phyloP scores from a whole-genome alignment of 2,113 vertebrate genomes.

The Dipodomys stephensi region DNA sequence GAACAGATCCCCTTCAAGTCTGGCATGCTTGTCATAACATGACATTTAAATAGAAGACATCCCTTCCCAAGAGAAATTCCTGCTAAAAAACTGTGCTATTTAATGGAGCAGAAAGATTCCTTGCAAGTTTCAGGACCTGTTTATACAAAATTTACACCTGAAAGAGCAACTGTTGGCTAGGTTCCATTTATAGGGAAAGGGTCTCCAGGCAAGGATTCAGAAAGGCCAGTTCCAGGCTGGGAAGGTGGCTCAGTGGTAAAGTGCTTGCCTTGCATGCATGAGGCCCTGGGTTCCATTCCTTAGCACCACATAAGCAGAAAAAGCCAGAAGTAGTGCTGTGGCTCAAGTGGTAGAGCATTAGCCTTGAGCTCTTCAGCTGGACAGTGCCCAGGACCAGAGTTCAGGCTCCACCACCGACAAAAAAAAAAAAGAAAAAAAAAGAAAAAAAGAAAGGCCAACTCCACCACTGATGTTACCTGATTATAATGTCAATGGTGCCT shows the following conservation, averaged over 20 bases:
- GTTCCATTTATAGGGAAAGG: constrained; percentile 74
- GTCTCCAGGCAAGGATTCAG: constrained; percentile 43
- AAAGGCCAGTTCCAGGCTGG: neutral
- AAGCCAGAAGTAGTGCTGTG: too few relatives aligned
- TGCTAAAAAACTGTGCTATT: constrained; percentile 84
- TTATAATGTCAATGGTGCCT: constrained; percentile 8
- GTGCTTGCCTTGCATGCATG: too few relatives aligned
- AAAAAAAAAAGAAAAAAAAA: too few relatives aligned
- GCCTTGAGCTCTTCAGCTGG: too few relatives aligned
- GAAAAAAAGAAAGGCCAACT: neutral
- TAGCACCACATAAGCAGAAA: too few relatives aligned
- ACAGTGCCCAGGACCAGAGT: too few relatives aligned
- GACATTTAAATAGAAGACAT: constrained; percentile 86
- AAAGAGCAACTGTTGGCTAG: constrained; percentile 67
- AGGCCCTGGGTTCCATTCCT: too few relatives aligned
- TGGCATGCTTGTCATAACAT: constrained; percentile 90
- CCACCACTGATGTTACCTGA: constrained; percentile 72
- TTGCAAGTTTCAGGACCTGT: constrained; percentile 82
- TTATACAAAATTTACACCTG: constrained; percentile 81
- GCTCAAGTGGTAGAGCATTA: too few relatives aligned
- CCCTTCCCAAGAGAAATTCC: constrained; percentile 86
- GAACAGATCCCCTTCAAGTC: constrained; percentile 87
- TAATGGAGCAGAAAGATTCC: constrained; percentile 85
- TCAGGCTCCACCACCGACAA: too few relatives aligned
- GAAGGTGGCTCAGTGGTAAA: too few relatives aligned